A percentile compares a stretch with the other conserved stretches of the same genome.
Conservation (phyloP, 92 coral and sea anemone species). For the Epizoanthus scotinus region DNA sequence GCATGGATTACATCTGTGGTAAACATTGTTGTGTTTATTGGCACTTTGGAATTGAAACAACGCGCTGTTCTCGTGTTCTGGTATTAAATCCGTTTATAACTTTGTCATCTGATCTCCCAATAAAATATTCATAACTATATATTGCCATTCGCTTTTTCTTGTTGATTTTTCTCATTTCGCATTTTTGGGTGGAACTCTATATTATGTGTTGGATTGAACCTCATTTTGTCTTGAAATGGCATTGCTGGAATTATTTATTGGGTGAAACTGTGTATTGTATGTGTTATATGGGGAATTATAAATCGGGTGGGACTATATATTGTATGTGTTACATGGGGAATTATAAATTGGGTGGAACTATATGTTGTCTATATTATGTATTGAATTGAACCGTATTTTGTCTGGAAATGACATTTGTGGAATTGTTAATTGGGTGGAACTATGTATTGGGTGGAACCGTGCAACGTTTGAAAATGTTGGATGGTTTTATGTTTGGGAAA, state of each 20-base stretch:
- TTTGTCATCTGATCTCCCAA: not conserved
- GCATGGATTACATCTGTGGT: not conserved
- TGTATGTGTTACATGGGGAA: no score
- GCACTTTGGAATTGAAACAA: not conserved
- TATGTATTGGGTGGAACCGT: not conserved
- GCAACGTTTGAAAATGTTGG: no score
- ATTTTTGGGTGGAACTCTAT: not conserved
- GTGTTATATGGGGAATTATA: no score
- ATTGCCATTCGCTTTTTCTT: not conserved
- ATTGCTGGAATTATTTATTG: not conserved
- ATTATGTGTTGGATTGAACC: not conserved
- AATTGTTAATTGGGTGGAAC: no score
- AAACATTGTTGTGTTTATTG: not conserved
- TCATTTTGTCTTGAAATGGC: no score
- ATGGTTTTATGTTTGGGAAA: not conserved
- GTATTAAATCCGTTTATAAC: not conserved
- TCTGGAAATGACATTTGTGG: not conserved
- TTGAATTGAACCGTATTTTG: not conserved
- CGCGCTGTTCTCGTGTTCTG: constrained; percentile 3
- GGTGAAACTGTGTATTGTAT: not conserved
- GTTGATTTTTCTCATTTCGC: not conserved
- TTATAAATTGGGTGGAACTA: no score
- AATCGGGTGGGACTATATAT: no score
- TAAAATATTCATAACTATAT: not conserved
- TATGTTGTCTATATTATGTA: no score